A percentile compares a stretch with the other conserved stretches of the same genome.
Evolutionary conservation across 2,113 vertebrate species (phyloP).

Genomic region (Mastomys natalensis): DNA sequence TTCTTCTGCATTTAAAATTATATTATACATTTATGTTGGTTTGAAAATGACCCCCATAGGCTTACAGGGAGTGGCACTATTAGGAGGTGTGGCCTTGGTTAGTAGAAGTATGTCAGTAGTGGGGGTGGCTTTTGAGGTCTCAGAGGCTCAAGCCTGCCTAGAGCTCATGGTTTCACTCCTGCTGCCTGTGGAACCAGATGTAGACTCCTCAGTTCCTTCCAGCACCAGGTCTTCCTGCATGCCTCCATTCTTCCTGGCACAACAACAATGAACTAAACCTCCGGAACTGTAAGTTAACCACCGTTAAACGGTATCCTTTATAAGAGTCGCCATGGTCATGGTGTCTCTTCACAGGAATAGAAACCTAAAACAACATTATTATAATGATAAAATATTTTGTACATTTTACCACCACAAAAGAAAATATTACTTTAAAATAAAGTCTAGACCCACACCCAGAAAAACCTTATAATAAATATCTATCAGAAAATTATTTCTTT

Average conservation of each 20-base stretch:
- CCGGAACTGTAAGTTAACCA: neutral
- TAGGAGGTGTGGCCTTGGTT: neutral
- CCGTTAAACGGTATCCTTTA: too few relatives aligned
- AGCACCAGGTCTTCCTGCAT: neutral
- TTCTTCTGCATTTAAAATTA: neutral
- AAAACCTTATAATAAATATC: neutral
- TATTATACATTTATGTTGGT: neutral
- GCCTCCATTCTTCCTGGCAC: neutral
- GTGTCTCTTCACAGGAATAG: neutral
- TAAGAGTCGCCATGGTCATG: neutral
- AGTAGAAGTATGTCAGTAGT: neutral
- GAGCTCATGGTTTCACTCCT: neutral
- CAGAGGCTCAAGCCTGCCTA: neutral
- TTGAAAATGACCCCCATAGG: neutral
- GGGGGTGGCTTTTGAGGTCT: neutral
- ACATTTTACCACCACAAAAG: neutral
- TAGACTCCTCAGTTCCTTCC: neutral
- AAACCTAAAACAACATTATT: neutral
- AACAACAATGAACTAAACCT: neutral
- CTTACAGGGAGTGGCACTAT: neutral
- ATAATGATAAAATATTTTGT: neutral
- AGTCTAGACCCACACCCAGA: neutral
- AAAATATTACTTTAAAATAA: neutral
- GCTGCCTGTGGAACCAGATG: neutral
- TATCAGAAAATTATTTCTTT: neutral